Conservation (phyloP, 1,140 invertebrate species). For the Acromyrmex heyeri region DNA sequence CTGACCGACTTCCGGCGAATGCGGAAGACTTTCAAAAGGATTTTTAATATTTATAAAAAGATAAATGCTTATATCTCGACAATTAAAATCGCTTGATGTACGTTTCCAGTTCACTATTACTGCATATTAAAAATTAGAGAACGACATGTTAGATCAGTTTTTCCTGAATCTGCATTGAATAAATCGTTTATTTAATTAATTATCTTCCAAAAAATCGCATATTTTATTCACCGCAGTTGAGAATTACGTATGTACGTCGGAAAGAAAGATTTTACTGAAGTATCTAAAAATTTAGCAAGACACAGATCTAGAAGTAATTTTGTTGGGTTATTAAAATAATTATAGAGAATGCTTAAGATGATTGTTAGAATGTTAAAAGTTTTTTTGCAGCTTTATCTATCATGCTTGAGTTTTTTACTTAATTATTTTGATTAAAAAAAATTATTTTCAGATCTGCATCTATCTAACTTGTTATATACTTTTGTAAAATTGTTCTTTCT, state of each 20-base stretch:
- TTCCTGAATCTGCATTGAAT: not conserved
- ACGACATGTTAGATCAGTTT: not conserved
- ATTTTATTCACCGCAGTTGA: not conserved
- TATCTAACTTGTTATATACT: too few species aligned
- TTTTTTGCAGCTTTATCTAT: too few species aligned
- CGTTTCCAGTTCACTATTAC: not conserved
- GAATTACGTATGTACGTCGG: not conserved
- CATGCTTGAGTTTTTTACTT: too few species aligned
- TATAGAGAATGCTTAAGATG: too few species aligned
- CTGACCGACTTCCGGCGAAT: conserved; percentile 43
- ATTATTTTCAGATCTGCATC: too few species aligned
- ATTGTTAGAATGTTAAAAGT: too few species aligned
- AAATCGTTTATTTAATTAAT: not conserved
- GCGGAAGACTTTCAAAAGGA: not conserved
- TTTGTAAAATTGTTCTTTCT: too few species aligned
- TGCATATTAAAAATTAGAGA: not conserved
- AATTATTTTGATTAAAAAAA: too few species aligned
- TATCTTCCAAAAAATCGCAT: not conserved
- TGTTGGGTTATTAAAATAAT: too few species aligned
- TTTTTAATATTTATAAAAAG: not conserved
- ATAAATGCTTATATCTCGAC: not conserved
- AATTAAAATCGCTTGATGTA: not conserved
- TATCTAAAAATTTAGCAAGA: too few species aligned
- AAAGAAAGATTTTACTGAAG: too few species aligned
- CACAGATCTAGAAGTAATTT: too few species aligned